These are phyloP conservation scores for Coptotermes formosanus DNA, from an alignment of 1,140 invertebrate species.

Conservation along the genomic window DNA sequence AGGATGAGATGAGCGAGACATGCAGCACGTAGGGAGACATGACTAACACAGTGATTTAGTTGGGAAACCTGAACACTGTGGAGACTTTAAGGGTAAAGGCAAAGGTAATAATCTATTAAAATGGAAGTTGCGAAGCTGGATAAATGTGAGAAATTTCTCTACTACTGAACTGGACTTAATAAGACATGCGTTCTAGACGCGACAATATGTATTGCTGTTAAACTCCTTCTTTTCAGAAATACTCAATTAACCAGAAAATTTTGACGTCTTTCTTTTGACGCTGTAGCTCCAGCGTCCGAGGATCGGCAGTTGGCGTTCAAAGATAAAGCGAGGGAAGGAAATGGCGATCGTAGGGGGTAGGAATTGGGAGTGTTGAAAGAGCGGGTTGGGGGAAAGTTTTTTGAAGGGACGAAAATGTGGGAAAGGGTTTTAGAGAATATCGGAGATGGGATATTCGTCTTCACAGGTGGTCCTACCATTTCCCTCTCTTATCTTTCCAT, in stretches of 20 bases:
- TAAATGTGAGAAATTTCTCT: no score
- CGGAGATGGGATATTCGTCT: conserved; percentile 5
- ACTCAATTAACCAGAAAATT: neutral
- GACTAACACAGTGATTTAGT: no score
- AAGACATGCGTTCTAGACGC: no score
- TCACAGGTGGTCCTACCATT: conserved; percentile 7
- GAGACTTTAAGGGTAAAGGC: no score
- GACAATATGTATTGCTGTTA: no score
- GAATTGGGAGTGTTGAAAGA: neutral
- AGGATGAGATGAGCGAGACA: no score
- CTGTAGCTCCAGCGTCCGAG: neutral
- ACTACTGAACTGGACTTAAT: no score
- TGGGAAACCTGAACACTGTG: no score
- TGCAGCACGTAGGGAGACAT: no score
- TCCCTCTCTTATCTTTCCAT: neutral
- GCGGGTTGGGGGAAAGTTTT: neutral
- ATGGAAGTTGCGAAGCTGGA: no score
- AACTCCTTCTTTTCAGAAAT: neutral
- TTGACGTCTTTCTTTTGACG: neutral
- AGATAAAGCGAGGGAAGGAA: neutral
- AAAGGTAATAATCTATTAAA: no score
- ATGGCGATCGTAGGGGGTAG: neutral
- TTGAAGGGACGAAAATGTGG: neutral
- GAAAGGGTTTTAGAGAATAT: neutral
- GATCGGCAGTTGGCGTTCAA: neutral